Conservation (phyloP, 2,888 invertebrate species). For the Epiblema foenella region DNA sequence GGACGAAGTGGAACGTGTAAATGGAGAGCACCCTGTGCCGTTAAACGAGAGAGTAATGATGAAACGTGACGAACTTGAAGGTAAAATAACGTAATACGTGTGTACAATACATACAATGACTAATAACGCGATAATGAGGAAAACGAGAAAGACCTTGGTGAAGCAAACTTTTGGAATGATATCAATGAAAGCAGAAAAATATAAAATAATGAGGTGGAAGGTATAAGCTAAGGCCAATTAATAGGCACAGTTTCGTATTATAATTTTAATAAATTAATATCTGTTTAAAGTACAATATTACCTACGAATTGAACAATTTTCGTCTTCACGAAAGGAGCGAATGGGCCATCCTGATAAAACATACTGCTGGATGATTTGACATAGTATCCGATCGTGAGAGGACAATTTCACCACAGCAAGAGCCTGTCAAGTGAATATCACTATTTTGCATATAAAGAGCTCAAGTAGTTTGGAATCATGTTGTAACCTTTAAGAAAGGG, state of each 20-base stretch:
- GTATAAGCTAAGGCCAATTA: background rate
- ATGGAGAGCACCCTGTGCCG: slow-evolving; percentile 76
- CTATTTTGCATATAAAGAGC: slow-evolving; percentile 70
- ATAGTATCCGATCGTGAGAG: slow-evolving; percentile 6
- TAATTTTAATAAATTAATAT: too few relatives aligned
- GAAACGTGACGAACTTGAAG: slow-evolving; percentile 73
- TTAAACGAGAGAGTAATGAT: slow-evolving; percentile 70
- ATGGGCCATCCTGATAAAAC: too few relatives aligned
- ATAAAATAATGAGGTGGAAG: background rate
- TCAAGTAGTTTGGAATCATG: slow-evolving; percentile 63
- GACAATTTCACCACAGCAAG: slow-evolving; percentile 61
- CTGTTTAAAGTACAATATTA: too few relatives aligned
- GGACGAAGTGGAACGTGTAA: slow-evolving; percentile 80
- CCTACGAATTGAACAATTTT: too few relatives aligned
- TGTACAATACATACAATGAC: slow-evolving; percentile 50
- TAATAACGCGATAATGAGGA: slow-evolving; percentile 29
- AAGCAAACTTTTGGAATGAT: background rate
- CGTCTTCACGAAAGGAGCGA: too few relatives aligned
- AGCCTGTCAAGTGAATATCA: slow-evolving; percentile 55
- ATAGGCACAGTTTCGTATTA: background rate
- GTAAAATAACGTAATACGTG: slow-evolving; percentile 68
- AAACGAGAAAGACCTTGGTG: background rate
- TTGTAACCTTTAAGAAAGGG: too few relatives aligned
- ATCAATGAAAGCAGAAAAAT: background rate
- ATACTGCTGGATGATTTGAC: slow-evolving; percentile 12